Evolutionary conservation across 2,113 vertebrate genomes (phyloP).

Genomic region (Notarius lentiginosus): DNA sequence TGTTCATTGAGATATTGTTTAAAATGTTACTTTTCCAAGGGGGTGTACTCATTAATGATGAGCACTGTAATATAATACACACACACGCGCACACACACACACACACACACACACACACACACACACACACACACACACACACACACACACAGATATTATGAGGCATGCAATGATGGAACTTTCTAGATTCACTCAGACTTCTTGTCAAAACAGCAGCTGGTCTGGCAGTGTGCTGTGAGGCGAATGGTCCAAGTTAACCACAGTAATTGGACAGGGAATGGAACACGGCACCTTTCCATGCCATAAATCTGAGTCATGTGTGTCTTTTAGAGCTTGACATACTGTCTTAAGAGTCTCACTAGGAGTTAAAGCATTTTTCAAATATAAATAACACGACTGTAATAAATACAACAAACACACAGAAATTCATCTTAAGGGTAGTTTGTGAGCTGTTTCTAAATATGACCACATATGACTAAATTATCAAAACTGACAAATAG

Average conservation of each 20-base stretch:
- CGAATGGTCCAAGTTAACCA: slow-evolving; percentile 23
- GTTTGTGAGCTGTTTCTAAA: not conserved
- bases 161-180: slow-evolving; percentile 26
- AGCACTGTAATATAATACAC: no score
- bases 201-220: slow-evolving; percentile 38
- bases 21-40: no score
- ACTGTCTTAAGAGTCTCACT: not conserved
- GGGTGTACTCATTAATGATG: no score
- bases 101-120: slow-evolving; percentile 15
- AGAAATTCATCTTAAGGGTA: not conserved
- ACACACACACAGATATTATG: slow-evolving; percentile 25
- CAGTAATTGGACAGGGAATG: slow-evolving; percentile 33
- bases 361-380: not conserved
- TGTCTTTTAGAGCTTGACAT: not conserved
- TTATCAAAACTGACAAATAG: not conserved
- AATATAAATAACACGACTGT: not conserved
- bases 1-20: no score
- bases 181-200: slow-evolving; percentile 29
- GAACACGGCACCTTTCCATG: not conserved
- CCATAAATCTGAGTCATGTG: slow-evolving; percentile 18
- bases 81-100: no score
- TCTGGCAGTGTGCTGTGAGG: slow-evolving; percentile 7
- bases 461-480: not conserved
- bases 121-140: slow-evolving; percentile 25
- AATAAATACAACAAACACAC: not conserved